Conservation (phyloP, 1,140 invertebrate species). For the Hyles euphorbiae region DNA sequence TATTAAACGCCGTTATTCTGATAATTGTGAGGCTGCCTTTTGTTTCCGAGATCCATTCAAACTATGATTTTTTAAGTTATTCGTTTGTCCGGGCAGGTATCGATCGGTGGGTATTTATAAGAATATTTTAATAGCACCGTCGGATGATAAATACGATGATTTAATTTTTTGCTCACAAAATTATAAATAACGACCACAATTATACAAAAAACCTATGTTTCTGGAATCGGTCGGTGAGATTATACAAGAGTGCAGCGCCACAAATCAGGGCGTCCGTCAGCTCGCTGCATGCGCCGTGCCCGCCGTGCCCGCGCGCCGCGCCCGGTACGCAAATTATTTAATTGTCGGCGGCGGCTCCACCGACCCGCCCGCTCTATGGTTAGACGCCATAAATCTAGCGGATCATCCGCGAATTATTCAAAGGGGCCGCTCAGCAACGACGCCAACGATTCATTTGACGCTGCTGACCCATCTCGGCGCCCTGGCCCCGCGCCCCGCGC, state of each 20-base stretch:
- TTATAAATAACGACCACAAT: no score
- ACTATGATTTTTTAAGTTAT: no score
- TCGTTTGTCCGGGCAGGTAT: no score
- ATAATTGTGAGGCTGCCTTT: no score
- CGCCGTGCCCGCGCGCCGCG: slow-evolving; percentile 22
- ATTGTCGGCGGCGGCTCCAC: slow-evolving; percentile 46
- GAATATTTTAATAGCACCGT: no score
- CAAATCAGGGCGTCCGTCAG: slow-evolving; percentile 24
- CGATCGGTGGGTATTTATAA: no score
- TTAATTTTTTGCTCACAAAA: no score
- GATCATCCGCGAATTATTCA: slow-evolving; percentile 62
- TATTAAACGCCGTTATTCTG: no score
- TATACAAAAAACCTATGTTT: no score
- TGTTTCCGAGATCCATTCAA: no score
- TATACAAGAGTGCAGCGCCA: slow-evolving; percentile 5
- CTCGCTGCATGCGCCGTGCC: background rate
- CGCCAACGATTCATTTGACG: background rate
- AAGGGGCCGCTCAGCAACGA: slow-evolving; percentile 40
- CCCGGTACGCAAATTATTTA: slow-evolving; percentile 66
- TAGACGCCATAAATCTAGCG: slow-evolving; percentile 65
- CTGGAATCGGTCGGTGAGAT: background rate
- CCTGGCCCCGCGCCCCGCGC: slow-evolving; percentile 3
- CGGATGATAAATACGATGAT: no score
- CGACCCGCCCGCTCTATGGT: slow-evolving; percentile 50
- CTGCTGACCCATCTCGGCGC: slow-evolving; percentile 5